Conservation (phyloP, 2,797 vertebrate species). For the Halcyon leucocephala region DNA sequence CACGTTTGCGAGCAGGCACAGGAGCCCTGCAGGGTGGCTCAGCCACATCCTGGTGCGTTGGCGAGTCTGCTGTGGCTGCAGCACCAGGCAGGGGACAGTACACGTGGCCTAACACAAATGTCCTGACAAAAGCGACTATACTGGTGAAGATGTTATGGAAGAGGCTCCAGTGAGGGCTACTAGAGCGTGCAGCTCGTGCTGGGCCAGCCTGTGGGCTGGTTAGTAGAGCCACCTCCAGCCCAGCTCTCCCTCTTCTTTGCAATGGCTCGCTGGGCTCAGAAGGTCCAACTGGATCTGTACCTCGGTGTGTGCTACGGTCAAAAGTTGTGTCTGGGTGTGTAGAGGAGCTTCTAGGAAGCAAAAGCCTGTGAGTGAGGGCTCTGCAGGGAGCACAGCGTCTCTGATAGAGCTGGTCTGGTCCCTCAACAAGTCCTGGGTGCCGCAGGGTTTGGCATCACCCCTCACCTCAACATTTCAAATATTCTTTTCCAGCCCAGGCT, state of each 20-base stretch:
- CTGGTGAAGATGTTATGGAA: not conserved
- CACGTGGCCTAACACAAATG: not conserved
- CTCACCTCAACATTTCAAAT: not conserved
- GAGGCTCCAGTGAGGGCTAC: not conserved
- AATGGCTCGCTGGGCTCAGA: not conserved
- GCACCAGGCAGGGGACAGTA: not conserved
- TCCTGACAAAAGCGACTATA: not conserved
- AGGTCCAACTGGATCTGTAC: accelerated
- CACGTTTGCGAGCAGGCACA: not conserved
- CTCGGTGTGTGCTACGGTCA: accelerated
- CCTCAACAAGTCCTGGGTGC: too few species aligned
- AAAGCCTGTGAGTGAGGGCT: accelerated
- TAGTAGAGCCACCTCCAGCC: not conserved
- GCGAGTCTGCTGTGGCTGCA: not conserved
- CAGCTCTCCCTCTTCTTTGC: not conserved
- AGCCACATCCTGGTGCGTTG: not conserved
- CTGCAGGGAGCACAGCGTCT: not conserved
- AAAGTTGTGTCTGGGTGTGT: not conserved
- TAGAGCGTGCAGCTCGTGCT: not conserved
- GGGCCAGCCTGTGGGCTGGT: not conserved
- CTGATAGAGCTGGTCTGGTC: not conserved
- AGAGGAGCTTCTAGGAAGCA: accelerated
- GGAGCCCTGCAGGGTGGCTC: not conserved
- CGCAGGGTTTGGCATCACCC: not conserved
- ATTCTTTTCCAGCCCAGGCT: not conserved